Base-by-base conservation (phyloP, 2,888 invertebrate species). In the Tetanocera ferruginea region DNA sequence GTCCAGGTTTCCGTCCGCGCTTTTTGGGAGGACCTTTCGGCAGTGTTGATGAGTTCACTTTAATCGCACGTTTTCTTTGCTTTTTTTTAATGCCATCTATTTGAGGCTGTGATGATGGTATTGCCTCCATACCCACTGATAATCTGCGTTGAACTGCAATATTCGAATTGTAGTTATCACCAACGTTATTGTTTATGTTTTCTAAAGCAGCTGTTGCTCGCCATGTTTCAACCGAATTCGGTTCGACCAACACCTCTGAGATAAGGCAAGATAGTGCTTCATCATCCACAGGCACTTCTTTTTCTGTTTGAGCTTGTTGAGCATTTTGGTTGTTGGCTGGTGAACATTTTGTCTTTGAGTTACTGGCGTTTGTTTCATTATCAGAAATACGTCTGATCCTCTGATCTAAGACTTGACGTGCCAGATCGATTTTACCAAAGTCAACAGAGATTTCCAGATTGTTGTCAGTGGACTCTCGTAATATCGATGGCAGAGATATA, bases 1-100 rank as follows among this genome's bases (percentile, higher is more conserved):
- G 60, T n/a, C 80, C 81, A 1, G 80, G 72, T 62, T 82, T 84
- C 2, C 85, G 82, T 17, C 83, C 84, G 19, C 84, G 82, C 55
- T 84, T 85, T 51, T 82, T 84, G 1, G 82, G 82, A 11, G 81
- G 80, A 49, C 76, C 75, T 19, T 69, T 79, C 5, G 62, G 34
- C 37, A 28, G 0, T 14, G 17, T 51, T 73, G 19, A 51, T 23
- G 0, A 57, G 72, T 69, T 76, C 78, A 9, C 55, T 43, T 71
- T 78, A 77, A 6, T 51, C 9, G 76, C 70, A 0, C 28, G 57
- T 19, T 81, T 80, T 17, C 52, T 69, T 25, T 14, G 3, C n/a
- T 34, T 66, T 25, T 11, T 51, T 25, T 76, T 66, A 57, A 31
- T 8, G 17, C 60, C 70, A 37, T 77, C 14, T 49, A 74, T 78